Evolutionary conservation across 2,888 invertebrate species (phyloP), one percentile per base, ranked within the genome.

Genomic region (Hecatera dysodea): DNA sequence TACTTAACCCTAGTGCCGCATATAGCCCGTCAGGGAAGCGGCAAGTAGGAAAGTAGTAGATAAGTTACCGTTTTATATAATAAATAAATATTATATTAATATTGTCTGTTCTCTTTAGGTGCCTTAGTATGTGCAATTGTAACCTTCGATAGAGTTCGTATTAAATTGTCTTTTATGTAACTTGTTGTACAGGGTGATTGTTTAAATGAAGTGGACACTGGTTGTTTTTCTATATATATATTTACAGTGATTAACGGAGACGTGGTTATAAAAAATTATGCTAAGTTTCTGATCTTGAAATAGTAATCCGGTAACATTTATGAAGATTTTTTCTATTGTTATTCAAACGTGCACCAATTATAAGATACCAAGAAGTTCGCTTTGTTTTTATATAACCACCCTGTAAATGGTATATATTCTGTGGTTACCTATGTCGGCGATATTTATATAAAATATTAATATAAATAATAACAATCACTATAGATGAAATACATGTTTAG

Each of bases 51-150:
- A 50, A 53, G 12, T 81, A 84, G 60, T 72, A 42, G 69, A 33
- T 80, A 75, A 84, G 82, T 81, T 76, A 82, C 82, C 75, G 77
- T 67, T 70, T 75, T 65, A 65, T 36, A 36, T 56, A 62, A 64
- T 65, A 63, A 67, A 50, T 46, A 63, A 66, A 78, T 78, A 79
- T 80, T 75, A 80, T 75, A 79, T 82, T 70, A 75, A 75, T 78
- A 78, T 81, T 67, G 61, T 81, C 81, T 83, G 67, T 75, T 82
- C 74, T 81, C 39, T n/a, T 82, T 85, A 83, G 85, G 83, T 85
- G 83, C 85, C 83, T 83, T 85, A 85, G 81, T 74, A 75, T 75
- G 78, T 81, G 83, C 85, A 83, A 80, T 83, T 83, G 81, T 83
- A 80, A 67, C 56, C 66, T 70, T 77, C 36, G 33, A 80, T 80